These are phyloP conservation scores for Pyrocephalus nanus DNA, from an alignment of 2,797 vertebrate species.

Conservation along the genomic window DNA sequence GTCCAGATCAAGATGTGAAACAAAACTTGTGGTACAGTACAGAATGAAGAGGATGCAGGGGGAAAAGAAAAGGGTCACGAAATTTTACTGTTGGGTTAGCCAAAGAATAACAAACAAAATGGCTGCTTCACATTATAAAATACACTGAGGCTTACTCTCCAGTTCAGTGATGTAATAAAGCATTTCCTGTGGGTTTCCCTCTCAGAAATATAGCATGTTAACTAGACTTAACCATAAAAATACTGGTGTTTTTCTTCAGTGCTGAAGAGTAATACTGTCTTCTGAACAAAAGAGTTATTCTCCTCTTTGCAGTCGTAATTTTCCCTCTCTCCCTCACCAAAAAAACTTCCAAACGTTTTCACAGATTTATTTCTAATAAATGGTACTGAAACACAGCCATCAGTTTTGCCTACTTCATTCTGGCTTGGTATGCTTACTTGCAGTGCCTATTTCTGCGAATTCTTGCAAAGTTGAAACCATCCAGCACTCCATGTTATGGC, in stretches of 20 bases:
- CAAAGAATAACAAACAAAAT: constrained; percentile 46
- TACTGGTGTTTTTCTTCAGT: background rate
- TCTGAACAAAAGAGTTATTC: background rate
- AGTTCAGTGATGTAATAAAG: background rate
- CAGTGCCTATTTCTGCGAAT: background rate
- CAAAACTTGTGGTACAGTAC: background rate
- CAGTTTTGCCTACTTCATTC: background rate
- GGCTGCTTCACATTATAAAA: background rate
- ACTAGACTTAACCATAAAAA: constrained; percentile 2
- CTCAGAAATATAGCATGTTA: background rate
- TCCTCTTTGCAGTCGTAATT: background rate
- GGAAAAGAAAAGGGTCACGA: background rate
- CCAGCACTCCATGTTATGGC: background rate
- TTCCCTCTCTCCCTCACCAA: background rate
- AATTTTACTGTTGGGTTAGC: background rate
- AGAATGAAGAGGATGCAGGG: background rate
- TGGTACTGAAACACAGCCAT: background rate
- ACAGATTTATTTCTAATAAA: background rate
- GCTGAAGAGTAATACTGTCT: background rate
- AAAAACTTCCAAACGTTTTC: background rate
- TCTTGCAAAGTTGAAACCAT: background rate
- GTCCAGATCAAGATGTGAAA: background rate
- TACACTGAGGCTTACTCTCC: background rate
- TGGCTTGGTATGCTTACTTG: background rate
- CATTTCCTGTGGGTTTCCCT: constrained; percentile 12